A percentile compares a stretch with the other conserved stretches of the same genome.
Conservation (phyloP, 2,797 vertebrate species). For the Crocidura indochinensis region DNA sequence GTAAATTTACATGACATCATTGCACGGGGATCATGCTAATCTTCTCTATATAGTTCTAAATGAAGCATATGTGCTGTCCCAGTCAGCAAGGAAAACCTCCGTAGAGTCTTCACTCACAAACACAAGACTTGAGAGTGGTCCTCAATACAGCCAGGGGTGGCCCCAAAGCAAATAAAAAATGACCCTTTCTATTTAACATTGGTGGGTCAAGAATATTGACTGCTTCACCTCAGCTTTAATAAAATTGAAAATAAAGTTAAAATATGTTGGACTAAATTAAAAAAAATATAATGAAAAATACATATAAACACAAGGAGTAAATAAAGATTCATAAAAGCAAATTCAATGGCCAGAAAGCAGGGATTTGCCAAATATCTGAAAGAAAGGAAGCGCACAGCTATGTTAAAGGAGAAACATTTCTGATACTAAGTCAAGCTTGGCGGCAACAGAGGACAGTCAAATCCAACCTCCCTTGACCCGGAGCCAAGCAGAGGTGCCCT, state of each 20-base stretch:
- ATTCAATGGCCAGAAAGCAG: neutral
- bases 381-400: neutral
- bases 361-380: neutral
- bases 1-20: slow-evolving; percentile 72
- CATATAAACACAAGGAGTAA: too few species aligned
- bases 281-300: neutral
- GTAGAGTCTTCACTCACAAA: too few species aligned
- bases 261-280: neutral
- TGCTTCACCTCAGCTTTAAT: neutral
- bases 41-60: slow-evolving; percentile 32
- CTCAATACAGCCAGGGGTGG: too few species aligned
- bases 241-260: neutral
- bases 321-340: too few species aligned
- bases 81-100: slow-evolving; percentile 6
- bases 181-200: neutral
- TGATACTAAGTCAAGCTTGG: neutral
- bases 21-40: slow-evolving; percentile 53
- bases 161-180: neutral
- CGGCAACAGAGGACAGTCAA: neutral
- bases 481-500: neutral
- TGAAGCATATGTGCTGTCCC: slow-evolving; percentile 66
- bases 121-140: too few species aligned
- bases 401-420: neutral
- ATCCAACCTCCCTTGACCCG: neutral
- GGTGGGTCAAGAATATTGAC: neutral